Conservation (phyloP, 2,888 invertebrate species). For the Lissonota sp. region DNA sequence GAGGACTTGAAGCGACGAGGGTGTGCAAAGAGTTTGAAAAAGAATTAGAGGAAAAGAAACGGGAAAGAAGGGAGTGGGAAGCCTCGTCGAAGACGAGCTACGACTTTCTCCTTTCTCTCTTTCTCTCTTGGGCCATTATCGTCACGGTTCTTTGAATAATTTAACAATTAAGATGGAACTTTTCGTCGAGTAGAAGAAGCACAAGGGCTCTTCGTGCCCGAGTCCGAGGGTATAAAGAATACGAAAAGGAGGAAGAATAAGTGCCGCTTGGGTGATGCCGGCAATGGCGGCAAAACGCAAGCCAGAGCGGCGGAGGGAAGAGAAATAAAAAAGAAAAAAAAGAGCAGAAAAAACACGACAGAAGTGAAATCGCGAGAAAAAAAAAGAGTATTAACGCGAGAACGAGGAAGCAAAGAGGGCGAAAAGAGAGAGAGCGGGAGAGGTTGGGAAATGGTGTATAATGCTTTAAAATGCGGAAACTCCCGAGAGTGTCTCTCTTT, state of each 20-base stretch:
- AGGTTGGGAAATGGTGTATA: no score
- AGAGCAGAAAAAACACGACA: conserved; percentile 28
- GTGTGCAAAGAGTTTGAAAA: conserved; percentile 29
- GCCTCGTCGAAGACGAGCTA: conserved; percentile 45
- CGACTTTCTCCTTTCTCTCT: conserved; percentile 13
- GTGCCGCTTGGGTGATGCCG: conserved; percentile 53
- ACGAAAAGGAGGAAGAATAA: conserved; percentile 57
- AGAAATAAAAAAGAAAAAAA: conserved; percentile 29
- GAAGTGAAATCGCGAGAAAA: conserved; percentile 55
- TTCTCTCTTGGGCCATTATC: conserved; percentile 69
- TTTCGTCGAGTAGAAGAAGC: conserved; percentile 62
- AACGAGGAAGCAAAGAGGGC: conserved; percentile 43
- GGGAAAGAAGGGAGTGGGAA: conserved; percentile 18
- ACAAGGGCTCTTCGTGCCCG: conserved; percentile 57
- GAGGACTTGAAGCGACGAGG: conserved; percentile 13
- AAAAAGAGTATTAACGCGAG: conserved; percentile 54
- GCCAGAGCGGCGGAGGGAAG: conserved; percentile 1
- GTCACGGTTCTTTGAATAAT: conserved; percentile 76
- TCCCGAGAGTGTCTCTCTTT: conserved; percentile 1
- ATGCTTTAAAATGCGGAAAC: conserved; percentile 66
- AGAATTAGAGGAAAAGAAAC: conserved; percentile 28
- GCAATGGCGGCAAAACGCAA: conserved; percentile 34
- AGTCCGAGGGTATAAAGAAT: conserved; percentile 33
- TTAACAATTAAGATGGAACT: conserved; percentile 76
- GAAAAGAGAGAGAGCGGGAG: conserved; percentile 47